Evolutionary conservation across 1,140 invertebrate genomes (phyloP), one percentile per base, ranked within the genome.

Genomic region (Lethrus apterus): DNA sequence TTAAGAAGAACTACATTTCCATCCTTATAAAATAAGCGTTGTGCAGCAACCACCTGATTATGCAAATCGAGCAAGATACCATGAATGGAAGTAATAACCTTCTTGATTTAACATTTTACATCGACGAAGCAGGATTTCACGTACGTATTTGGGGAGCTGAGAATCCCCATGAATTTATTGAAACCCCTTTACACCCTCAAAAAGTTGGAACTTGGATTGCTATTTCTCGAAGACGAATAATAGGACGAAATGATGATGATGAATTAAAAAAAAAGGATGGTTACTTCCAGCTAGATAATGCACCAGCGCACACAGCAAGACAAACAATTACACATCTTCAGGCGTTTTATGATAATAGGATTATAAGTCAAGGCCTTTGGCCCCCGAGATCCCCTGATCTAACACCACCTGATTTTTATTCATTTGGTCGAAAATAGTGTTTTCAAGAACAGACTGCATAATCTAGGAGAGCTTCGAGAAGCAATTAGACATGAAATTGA

Each of bases 121-220:
- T 4, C 13, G 44, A 46, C 10, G 31, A 20, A 26, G 32, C 44
- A 9, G 35, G 44, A 32, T 46, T 19, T 11, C 31, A 26, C 36
- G 35, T 46, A 14, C 24, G 42, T 4, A 46, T 20, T 11, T 46
- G 44, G 21, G 17, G n/a, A 19, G 13, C 15, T 21, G 44, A 46
- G n/a, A 46, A 46, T 20, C 44, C 44, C 7, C 44, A 46, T 36
- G 21, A 4, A 4, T 36, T 23, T 30, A 15, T 36, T 9, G 32
- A 46, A 24, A 20, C 17, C 8, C 4, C 31, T 23, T 26, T 46
- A 24, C 44, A 46, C 36, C 33, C 44, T 4, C 19, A 21, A 23
- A 29, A 11, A 29, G 2, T 29, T 1, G 26, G 1, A n/a, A 29
- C 11, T 33, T 33, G 13, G 32, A 15, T 3, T 33, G 32, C 32